phyloP scores from a whole-genome alignment of 2,888 invertebrate genomes.

The Clostera curtula region DNA sequence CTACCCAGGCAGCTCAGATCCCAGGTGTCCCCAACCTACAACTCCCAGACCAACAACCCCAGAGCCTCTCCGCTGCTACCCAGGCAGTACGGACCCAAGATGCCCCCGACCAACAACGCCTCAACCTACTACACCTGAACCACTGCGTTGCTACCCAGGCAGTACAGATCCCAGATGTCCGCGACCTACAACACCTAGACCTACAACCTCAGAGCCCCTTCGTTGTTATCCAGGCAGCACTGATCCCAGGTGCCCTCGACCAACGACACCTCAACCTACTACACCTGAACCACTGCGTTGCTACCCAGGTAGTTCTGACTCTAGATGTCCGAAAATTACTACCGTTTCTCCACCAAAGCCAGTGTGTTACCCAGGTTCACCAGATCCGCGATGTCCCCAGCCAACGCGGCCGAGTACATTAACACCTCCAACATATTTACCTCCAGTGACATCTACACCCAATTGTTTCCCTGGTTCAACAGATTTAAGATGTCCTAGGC shows the following conservation, averaged over 20 bases:
- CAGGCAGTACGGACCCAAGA: constrained; percentile 25
- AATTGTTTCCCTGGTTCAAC: constrained; percentile 26
- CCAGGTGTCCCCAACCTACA: constrained; percentile 23
- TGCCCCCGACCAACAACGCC: constrained; percentile 25
- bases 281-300: constrained; percentile 27
- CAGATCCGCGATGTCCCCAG: constrained; percentile 28
- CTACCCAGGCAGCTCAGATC: constrained; percentile 21
- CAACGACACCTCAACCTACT: constrained; percentile 33
- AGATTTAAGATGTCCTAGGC: constrained; percentile 34
- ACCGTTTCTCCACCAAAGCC: constrained; percentile 20
- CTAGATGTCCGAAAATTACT: constrained; percentile 27
- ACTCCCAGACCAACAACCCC: constrained; percentile 24
- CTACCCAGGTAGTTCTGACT: constrained; percentile 26
- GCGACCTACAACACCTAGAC: constrained; percentile 7
- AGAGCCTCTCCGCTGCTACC: constrained; percentile 14
- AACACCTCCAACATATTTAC: constrained; percentile 19
- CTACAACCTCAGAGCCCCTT: constrained; percentile 15
- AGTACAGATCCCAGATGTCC: constrained; percentile 26
- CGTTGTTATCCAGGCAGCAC: constrained; percentile 18
- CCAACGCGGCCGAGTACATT: constrained; percentile 16
- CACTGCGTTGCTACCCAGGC: constrained; percentile 19
- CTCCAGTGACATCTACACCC: constrained; percentile 20
- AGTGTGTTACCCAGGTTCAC: constrained; percentile 33
- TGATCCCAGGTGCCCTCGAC: constrained; percentile 26
- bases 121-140: constrained; percentile 16